Base-by-base conservation (phyloP, 2,888 invertebrate species). In the Hydroisotoma schaefferi region DNA sequence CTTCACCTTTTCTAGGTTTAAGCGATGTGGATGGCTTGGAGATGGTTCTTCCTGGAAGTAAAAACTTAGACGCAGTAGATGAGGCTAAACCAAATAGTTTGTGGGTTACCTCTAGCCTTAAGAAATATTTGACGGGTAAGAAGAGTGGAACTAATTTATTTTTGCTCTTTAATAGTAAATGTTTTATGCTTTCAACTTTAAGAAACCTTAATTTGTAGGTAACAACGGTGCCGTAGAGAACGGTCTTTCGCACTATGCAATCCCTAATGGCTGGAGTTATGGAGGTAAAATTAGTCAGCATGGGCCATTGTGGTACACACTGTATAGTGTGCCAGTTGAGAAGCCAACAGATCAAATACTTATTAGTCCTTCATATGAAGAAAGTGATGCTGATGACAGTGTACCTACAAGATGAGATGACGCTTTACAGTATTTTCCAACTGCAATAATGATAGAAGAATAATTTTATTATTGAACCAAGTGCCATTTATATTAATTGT, bases 191-290 rank as follows among this genome's bases (percentile, higher is more conserved):
- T 23, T 38, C 12, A 38, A 38, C 37, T 27, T 28, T 27, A 44
- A 5, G 27, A 12, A 23, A n/a, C 38, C 25, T 47, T 47, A 37
- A 15, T 37, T 43, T 25, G 6, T 55, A 76, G 76, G 73, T 44
- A 69, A 75, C 29, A 73, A 73, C 46, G 85, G 85, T 5, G 81
- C 85, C n/a, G 81, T 90, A 38, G 80, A 83, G 53, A 82, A 85
- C 18, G 89, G 89, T 0, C 78, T 90, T 43, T 84, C 84, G 59
- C 88, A 88, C 74, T 78, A 88, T 55, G 87, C 88, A 49, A 90
- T 90, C 67, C 90, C 90, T 0, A 81, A 85, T n/a, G 88, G 87
- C 3, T 90, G 89, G 89, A 83, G 82, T 20, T 89, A 88, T 89
- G 88, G 88, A 12, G 90, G 90, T 0, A 81, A 85, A 0, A 87